phyloP scores from a whole-genome alignment of 2,113 vertebrate species.

The Corythornis cristatus region DNA sequence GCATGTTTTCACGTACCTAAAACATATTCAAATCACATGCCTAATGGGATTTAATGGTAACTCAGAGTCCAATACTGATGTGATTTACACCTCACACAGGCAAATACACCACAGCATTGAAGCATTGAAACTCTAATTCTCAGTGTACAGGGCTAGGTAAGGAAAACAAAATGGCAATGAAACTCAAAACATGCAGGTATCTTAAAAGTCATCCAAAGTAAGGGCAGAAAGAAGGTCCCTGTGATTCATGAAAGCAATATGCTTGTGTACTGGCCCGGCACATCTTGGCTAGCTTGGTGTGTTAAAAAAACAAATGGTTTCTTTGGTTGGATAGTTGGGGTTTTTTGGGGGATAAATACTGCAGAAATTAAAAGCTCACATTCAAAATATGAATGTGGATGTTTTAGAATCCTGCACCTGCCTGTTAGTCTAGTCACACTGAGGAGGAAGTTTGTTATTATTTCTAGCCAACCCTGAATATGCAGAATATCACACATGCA shows the following conservation, averaged over 20 bases:
- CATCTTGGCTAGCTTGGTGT: not conserved
- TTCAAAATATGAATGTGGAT: accelerated
- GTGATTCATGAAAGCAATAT: not conserved
- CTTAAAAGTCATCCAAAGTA: not conserved
- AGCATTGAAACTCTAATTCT: not conserved
- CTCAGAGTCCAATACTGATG: not conserved
- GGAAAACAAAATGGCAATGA: not conserved
- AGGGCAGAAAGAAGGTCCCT: not conserved
- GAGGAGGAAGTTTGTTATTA: not conserved
- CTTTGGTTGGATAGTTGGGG: not conserved
- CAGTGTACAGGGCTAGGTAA: not conserved
- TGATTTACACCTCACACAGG: not conserved
- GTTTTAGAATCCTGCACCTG: not conserved
- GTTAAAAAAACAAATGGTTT: not conserved
- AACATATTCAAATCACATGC: accelerated
- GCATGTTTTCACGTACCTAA: not conserved
- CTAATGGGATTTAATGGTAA: not conserved
- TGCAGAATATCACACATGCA: not conserved
- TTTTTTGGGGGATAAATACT: accelerated
- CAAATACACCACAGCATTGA: not conserved
- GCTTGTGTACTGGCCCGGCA: not conserved
- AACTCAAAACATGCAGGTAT: not conserved
- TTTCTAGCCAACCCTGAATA: not conserved
- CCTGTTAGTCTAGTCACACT: not conserved
- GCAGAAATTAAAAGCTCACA: not conserved